Conservation (phyloP, 2,797 vertebrate species). For the Gila robusta region DNA sequence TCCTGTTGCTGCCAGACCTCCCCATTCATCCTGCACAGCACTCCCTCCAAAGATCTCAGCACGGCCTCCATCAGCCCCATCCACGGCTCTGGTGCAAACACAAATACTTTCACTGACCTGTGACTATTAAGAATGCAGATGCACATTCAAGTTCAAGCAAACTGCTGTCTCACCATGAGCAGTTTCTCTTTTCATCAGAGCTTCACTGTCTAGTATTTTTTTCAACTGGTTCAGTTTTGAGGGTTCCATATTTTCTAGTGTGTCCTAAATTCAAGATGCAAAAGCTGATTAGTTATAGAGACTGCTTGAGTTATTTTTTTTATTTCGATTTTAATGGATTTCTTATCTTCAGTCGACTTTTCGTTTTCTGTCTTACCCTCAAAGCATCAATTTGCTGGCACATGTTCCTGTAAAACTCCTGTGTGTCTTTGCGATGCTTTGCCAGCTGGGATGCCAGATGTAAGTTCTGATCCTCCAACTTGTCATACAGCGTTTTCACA, state of each 20-base stretch:
- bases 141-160: background rate
- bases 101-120: background rate
- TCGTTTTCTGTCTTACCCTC: slow-evolving; percentile 72
- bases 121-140: background rate
- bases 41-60: slow-evolving; percentile 74
- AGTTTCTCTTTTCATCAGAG: slow-evolving; percentile 66
- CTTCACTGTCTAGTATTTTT: slow-evolving; percentile 70
- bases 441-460: slow-evolving; percentile 89
- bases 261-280: slow-evolving; percentile 75
- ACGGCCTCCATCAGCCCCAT: slow-evolving; percentile 72
- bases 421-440: slow-evolving; percentile 84
- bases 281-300: background rate
- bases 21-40: slow-evolving; percentile 70
- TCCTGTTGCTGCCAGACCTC: slow-evolving; percentile 73
- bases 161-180: slow-evolving; percentile 44
- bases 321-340: background rate
- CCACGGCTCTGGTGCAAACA: slow-evolving; percentile 66
- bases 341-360: background rate
- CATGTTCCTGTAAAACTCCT: slow-evolving; percentile 86
- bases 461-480: slow-evolving; percentile 93
- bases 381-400: slow-evolving; percentile 81
- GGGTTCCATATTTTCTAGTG: slow-evolving; percentile 78
- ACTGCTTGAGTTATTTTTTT: background rate
- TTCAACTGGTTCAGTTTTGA: slow-evolving; percentile 72
- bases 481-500: slow-evolving; percentile 89